Evolutionary conservation across 2,888 invertebrate species (phyloP).

Genomic region (Synergus itoensis): DNA sequence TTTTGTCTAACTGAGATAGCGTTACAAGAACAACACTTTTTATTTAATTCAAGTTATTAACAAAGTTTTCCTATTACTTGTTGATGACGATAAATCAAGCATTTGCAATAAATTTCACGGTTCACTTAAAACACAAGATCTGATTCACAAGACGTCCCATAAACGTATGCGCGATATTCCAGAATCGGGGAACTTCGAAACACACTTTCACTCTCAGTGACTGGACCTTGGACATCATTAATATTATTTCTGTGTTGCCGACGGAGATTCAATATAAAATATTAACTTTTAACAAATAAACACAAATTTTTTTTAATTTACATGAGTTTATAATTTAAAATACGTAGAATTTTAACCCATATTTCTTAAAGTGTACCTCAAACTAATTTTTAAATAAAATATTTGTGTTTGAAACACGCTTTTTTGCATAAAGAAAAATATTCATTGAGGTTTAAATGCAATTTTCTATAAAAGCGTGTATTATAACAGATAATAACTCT

Average conservation of each 20-base stretch:
- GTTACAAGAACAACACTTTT: neutral
- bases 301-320: too few species aligned
- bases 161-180: slow-evolving; percentile 6
- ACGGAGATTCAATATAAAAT: neutral
- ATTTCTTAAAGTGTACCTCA: too few species aligned
- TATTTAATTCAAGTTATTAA: neutral
- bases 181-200: slow-evolving; percentile 15
- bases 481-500: neutral
- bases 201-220: slow-evolving; percentile 14
- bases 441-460: neutral
- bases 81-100: neutral
- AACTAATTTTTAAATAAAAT: too few species aligned
- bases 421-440: neutral
- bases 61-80: slow-evolving; percentile 20
- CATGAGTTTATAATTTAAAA: too few species aligned
- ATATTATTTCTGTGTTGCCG: slow-evolving; percentile 1
- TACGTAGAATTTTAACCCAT: too few species aligned
- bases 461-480: neutral
- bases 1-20: neutral
- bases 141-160: slow-evolving; percentile 19
- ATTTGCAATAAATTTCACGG: slow-evolving; percentile 23
- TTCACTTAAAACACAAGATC: slow-evolving; percentile 31
- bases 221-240: slow-evolving; percentile 15
- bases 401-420: neutral
- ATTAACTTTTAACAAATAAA: neutral